A percentile compares a stretch with the other conserved stretches of the same genome.
phyloP scores from a whole-genome alignment of 2,113 vertebrate genomes.

The Lepus americanus region DNA sequence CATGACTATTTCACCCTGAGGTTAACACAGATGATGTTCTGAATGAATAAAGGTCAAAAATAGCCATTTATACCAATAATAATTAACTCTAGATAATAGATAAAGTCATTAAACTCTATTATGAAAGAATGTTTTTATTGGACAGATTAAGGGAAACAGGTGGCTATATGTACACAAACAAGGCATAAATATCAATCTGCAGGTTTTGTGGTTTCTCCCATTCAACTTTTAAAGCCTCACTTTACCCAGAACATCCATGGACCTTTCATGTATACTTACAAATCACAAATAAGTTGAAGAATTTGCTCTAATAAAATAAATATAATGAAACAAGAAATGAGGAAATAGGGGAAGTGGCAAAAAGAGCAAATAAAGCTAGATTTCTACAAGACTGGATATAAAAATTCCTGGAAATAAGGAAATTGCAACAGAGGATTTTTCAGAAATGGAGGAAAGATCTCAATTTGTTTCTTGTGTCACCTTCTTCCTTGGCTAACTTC shows the following conservation, averaged over 20 bases:
- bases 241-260: not conserved
- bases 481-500: not conserved
- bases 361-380: not conserved
- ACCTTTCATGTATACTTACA: not conserved
- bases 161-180: not conserved
- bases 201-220: not conserved
- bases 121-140: not conserved
- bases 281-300: not conserved
- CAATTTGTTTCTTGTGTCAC: not conserved
- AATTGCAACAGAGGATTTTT: not conserved
- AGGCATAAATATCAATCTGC: not conserved
- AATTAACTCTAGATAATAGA: not conserved
- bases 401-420: not conserved
- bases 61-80: not conserved
- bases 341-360: not conserved
- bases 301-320: not conserved
- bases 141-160: not conserved
- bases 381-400: not conserved
- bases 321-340: not conserved
- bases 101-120: not conserved
- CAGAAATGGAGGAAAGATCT: not conserved
- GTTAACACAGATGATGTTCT: not conserved
- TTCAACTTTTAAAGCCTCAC: no score
- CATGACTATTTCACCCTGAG: not conserved
- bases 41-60: not conserved